Conservation (phyloP, 1,140 invertebrate species). For the Arion vulgaris region DNA sequence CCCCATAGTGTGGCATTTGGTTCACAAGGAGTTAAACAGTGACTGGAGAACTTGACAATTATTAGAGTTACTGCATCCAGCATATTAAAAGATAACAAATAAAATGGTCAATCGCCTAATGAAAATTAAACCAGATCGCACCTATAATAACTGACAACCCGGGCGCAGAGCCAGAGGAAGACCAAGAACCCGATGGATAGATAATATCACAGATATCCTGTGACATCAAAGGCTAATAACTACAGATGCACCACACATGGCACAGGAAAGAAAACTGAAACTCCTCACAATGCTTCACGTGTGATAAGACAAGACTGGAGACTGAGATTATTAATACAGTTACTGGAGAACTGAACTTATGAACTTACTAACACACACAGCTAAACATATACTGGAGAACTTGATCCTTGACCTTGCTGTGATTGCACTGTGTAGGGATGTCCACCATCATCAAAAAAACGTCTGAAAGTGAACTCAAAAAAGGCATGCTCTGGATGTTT, state of each 20-base stretch:
- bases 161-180: no score
- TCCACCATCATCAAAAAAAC: constrained; percentile 88
- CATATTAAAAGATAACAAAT: no score
- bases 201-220: background rate
- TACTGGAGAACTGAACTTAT: background rate
- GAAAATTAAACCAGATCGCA: no score
- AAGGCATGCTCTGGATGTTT: constrained; percentile 92
- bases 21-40: no score
- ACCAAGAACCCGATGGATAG: no score
- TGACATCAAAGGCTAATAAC: background rate
- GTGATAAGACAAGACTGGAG: background rate
- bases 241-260: background rate
- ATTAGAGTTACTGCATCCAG: no score
- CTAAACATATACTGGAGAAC: constrained; percentile 29
- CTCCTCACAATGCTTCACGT: background rate
- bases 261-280: background rate
- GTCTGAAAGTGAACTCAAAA: constrained; percentile 98
- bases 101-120: no score
- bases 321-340: background rate
- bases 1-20: no score
- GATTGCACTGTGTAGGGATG: constrained; percentile 29
- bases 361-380: background rate
- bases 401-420: constrained; percentile 27
- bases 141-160: no score
- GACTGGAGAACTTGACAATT: no score